Percentiles rank a stretch among this genome's conserved stretches.
These are phyloP conservation scores for Mus caroli DNA, from an alignment of 2,797 vertebrate species.

Conservation along the genomic window DNA sequence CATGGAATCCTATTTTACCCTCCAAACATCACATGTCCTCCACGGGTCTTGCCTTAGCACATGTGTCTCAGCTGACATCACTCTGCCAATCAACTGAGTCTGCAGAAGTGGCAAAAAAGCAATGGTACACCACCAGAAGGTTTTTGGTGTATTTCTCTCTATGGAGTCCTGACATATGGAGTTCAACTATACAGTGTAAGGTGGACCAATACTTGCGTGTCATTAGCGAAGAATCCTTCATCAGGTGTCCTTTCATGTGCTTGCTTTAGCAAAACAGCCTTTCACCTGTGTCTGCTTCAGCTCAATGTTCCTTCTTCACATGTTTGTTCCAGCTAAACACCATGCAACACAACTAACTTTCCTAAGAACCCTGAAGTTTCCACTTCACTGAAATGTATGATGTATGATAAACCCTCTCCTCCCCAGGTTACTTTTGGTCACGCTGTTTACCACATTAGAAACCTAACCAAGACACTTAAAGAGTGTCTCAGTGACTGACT, in stretches of 20 bases:
- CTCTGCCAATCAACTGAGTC: background rate
- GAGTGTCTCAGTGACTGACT: background rate
- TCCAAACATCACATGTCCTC: background rate
- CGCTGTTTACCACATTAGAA: background rate
- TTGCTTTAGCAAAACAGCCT: background rate
- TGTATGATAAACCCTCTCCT: background rate
- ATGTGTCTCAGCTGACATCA: background rate
- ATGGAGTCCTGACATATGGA: background rate
- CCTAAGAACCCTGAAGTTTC: background rate
- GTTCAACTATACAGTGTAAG: background rate
- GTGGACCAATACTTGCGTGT: background rate
- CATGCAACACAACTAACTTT: background rate
- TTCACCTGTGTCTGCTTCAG: background rate
- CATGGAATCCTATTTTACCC: background rate
- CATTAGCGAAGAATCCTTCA: background rate
- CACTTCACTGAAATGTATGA: background rate
- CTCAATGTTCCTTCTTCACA: background rate
- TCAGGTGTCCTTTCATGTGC: background rate
- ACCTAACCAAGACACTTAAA: background rate
- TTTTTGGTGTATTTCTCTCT: background rate
- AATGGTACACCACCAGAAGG: background rate
- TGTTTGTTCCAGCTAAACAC: background rate
- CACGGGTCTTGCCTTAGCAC: background rate
- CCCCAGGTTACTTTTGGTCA: background rate
- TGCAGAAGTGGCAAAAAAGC: background rate